Base-by-base conservation (phyloP, 2,888 invertebrate genomes). In the Hypomecis atomaria region DNA sequence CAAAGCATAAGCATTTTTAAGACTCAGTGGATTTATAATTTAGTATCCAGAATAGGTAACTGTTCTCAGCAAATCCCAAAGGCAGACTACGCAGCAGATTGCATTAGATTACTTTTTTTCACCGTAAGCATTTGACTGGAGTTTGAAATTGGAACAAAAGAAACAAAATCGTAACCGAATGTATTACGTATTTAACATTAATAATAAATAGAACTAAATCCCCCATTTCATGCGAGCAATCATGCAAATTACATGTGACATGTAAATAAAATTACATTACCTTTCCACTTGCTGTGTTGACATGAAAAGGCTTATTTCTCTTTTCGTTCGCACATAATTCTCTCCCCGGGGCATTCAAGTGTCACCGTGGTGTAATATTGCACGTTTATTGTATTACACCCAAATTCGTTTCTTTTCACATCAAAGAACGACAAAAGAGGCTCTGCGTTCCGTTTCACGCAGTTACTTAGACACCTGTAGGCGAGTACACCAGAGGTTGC, bases 381-480 rank as follows among this genome's bases (percentile, higher is more conserved):
- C 73, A 40, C 75, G 77, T 82, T 82, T 83, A 84, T 85, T 85
- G 77, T 84, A 81, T 85, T 83, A 82, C 77, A 77, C 78, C 67
- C 69, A 77, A 76, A 76, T 78, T 81, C 74, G 76, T 82, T 83
- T 80, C 78, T 76, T 79, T 73, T 80, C 81, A 75, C 83, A 77
- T 86, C 85, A 85, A 82, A 85, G 79, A 74, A 76, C 78, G 79
- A 83, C 84, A 86, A 84, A 83, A 79, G 82, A 70, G 62, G 60
- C 42, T 23, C 59, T 58, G 61, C 69, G 67, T 62, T 66, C 54
- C 63, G 64, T 68, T 68, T 67, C 64, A 67, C 71, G 57, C 64
- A 69, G 54, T 67, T 57, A 65, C 59, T 65, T 59, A 67, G 66
- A 66, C 68, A 66, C 62, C 67, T 65, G 59, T 71, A 75, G 71